Conservation (phyloP, 1,140 invertebrate genomes). For the Brachionus angularis region DNA sequence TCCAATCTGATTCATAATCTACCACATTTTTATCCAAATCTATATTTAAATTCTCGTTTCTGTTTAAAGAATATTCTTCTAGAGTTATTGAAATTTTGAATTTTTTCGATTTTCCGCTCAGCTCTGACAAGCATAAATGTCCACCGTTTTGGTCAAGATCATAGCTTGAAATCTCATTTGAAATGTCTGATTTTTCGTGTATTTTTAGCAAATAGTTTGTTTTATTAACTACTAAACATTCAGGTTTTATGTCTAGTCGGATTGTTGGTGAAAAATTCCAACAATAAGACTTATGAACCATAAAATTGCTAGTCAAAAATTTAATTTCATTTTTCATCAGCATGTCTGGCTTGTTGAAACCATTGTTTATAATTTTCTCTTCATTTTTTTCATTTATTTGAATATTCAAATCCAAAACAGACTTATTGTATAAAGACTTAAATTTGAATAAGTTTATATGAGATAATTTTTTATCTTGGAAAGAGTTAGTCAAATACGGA, state of each 20-base stretch:
- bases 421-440: no score
- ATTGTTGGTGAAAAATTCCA: conserved; percentile 26
- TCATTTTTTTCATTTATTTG: not conserved
- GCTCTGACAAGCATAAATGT: not conserved
- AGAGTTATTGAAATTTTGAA: not conserved
- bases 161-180: not conserved
- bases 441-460: no score
- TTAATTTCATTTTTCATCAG: not conserved
- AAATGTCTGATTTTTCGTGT: no score
- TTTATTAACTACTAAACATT: conserved; percentile 4
- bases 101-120: not conserved
- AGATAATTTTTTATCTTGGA: not conserved
- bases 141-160: not conserved
- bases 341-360: not conserved
- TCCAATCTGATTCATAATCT: conserved; percentile 36
- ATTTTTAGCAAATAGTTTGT: no score
- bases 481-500: not conserved
- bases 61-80: conserved; percentile 11
- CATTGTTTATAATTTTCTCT: not conserved
- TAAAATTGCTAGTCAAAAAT: conserved; percentile 17
- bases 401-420: not conserved
- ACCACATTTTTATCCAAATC: conserved; percentile 13
- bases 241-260: not conserved
- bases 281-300: not conserved
- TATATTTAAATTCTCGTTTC: not conserved